phyloP scores from a whole-genome alignment of 2,113 vertebrate species.

The Campylomormyrus tamandua region DNA sequence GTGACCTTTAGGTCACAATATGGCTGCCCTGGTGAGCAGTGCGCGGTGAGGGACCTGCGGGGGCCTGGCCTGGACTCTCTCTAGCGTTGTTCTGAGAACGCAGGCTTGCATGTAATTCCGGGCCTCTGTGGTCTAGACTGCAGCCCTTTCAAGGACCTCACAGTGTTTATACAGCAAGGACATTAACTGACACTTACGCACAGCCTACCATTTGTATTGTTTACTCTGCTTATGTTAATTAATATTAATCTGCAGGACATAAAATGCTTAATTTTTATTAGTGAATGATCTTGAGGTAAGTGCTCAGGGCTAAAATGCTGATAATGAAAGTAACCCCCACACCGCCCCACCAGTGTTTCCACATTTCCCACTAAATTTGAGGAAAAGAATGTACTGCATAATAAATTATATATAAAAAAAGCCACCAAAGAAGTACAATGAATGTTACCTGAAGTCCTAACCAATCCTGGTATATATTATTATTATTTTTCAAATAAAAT shows the following conservation, averaged over 20 bases:
- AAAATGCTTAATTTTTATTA: background rate
- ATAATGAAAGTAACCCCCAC: background rate
- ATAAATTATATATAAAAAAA: background rate
- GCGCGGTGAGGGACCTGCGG: background rate
- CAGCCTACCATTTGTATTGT: background rate
- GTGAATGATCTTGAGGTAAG: background rate
- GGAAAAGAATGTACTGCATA: background rate
- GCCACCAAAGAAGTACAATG: background rate
- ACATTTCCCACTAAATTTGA: background rate
- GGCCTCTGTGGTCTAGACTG: background rate
- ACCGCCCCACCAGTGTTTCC: background rate
- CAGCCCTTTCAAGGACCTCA: background rate
- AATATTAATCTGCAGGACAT: background rate
- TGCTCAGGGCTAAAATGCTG: background rate
- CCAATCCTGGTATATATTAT: background rate
- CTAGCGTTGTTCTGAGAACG: constrained; percentile 7
- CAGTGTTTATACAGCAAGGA: background rate
- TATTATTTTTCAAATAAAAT: background rate
- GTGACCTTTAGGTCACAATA: constrained; percentile 8
- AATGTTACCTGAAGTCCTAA: background rate
- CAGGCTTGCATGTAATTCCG: constrained; percentile 9
- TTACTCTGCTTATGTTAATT: background rate
- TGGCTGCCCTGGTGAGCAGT: constrained; percentile 18
- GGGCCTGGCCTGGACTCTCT: constrained; percentile 1
- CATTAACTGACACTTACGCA: background rate